Evolutionary conservation across 2,113 vertebrate species (phyloP), one percentile per base, ranked within the genome.

Genomic region (Festucalex cinctus): DNA sequence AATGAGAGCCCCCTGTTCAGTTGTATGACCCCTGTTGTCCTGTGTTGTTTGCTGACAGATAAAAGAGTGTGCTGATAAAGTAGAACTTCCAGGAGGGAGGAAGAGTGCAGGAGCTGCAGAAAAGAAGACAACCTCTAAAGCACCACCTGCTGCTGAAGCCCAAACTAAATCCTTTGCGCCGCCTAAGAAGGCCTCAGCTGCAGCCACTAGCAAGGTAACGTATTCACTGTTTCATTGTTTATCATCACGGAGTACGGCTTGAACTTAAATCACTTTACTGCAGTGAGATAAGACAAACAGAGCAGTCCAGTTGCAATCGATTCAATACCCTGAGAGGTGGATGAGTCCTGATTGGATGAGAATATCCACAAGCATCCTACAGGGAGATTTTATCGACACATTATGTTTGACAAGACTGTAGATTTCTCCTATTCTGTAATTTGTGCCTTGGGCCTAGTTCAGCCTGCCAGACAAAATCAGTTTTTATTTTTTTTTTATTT

Each of bases 41-140:
- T 59, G 39, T n/a, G 0, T 2, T 37, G 3, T 14, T 1, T 63
- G 32, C 4, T 4, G 16, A 59, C 72, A 99, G 97, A 96, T 99
- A 80, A 99, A 98, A 89, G 97, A 99, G 76, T 93, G 92, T 84
- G 93, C 97, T 68, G 97, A 98, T 71, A 98, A 97, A 82, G 93
- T 97, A 14, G 96, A 99, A 70, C 83, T 98, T 17, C 82, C 89
- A 65, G 92, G 91, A 86, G 93, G 92, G 63, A 95, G 92, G 78
- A 96, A 94, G 71, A 3, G 78, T 49, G 89, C 83, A 68, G 13
- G 49, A 41, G 88, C 83, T 54, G 78, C 91, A 89, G 86, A 94
- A 44, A 94, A 94, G 74, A 98, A 94, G 65, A 58, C 89, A 24
- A 76, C 81, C n/a, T 91, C 93, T 48, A 96, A 94, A 87, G 84